Base-by-base conservation (phyloP, 2,797 vertebrate genomes). In the Sebastes trivittatus region DNA sequence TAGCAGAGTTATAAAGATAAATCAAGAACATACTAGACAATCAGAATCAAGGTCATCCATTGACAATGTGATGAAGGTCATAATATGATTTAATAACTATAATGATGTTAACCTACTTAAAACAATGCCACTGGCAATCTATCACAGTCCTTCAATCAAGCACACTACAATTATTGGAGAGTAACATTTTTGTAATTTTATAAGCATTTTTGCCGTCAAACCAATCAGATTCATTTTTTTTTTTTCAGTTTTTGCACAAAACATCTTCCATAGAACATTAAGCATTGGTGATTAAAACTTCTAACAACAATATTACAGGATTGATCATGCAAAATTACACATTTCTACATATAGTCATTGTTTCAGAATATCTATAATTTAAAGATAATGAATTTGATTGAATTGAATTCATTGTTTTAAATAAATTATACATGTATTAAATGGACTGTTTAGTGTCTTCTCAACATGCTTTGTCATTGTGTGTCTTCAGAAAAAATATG, bases 1-100 rank as follows among this genome's bases (percentile, higher is more conserved):
- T 34, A 63, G 72, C 61, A 77, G 64, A 14, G 72, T 69, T 62
- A 71, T 22, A 58, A 38, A 77, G 66, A 87, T 82, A 75, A 80
- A 88, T 88, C 64, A 80, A 55, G 63, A 25, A n/a, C 63, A 78
- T 36, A 27, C 55, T 36, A 42, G 34, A 34, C 18, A 77, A 78
- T 83, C 81, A 73, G 59, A 69, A 42, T 29, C 27, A 58, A 30
- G 70, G 74, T 63, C 49, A 22, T 60, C 22, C 46, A 34, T 14
- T 68, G 42, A 71, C 20, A 73, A 63, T 27, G 59, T 22, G 52
- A 78, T 70, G 23, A 75, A 69, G 75, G 69, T 72, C n/a, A 34
- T 7, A 34, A 65, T 55, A 29, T 7, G 38, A 65, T 29, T 72
- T 16, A 46, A 66, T 71, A 30, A 71, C 16, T 7, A 13, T 25